These are phyloP conservation scores for Endomychus coccineus DNA, from an alignment of 2,888 invertebrate genomes.

Conservation along the genomic window DNA sequence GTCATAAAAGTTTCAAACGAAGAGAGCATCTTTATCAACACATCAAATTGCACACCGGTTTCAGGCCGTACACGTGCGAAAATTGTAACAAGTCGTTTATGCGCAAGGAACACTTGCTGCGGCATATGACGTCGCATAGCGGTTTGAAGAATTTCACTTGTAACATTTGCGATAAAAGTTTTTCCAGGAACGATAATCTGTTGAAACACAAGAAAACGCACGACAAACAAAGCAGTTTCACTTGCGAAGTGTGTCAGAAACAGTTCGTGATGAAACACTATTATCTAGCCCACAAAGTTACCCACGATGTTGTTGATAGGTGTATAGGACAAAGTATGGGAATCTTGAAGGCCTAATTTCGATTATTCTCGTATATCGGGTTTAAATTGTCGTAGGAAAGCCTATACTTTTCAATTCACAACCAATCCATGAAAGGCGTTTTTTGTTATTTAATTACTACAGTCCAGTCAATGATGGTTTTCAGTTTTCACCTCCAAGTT, in stretches of 20 bases:
- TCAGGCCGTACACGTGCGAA: constrained; percentile 58
- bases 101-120: constrained; percentile 60
- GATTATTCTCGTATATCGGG: background rate
- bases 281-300: constrained; percentile 55
- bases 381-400: no score
- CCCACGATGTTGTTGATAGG: constrained; percentile 36
- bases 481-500: no score
- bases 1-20: constrained; percentile 58
- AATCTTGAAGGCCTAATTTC: background rate
- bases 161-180: constrained; percentile 49
- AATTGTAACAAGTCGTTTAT: constrained; percentile 61
- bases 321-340: constrained; percentile 10
- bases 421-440: no score
- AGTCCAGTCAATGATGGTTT: no score
- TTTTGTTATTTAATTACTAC: no score
- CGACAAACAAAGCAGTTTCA: constrained; percentile 50
- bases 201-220: constrained; percentile 55
- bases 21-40: constrained; percentile 64
- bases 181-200: constrained; percentile 52
- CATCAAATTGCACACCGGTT: constrained; percentile 57
- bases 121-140: constrained; percentile 60
- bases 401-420: no score
- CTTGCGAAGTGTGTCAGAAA: constrained; percentile 59
- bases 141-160: constrained; percentile 61
- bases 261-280: constrained; percentile 61